Evolutionary conservation across 2,888 invertebrate genomes (phyloP), one percentile per base, ranked within the genome.

Genomic region (Zygothrica quintamaculata): DNA sequence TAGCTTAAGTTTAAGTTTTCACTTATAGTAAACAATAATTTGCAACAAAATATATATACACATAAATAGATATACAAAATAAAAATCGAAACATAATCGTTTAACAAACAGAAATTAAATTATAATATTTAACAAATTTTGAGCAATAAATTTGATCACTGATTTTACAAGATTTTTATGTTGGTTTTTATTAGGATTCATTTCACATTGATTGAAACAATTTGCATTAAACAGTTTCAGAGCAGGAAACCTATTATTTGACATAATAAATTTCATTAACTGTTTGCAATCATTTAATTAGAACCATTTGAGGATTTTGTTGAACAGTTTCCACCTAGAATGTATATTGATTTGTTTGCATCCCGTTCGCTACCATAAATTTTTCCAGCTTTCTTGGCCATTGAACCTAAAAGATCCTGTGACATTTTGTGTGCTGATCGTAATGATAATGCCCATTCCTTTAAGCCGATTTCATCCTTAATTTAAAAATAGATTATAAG

Each of bases 371-470:
- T 98, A 82, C 99, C 99, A 92, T 99, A 99, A 88, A 99, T 99
- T 93, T 98, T 99, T 79, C 98, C 98, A 31, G 98, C 99, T 92
- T 99, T 99, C 91, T 96, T 96, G 68, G 99, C 99, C 98, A 99
- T 99, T 47, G 96, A 97, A 52, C 98, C 97, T 62, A 99, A 93
- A 86, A 99, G 94, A 91, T 99, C 99, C 90, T 96, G 95, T 1
- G 98, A 98, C 89, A 96, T 94, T 92, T 98, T 98, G 93, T 99
- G 99, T 29, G 99, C 98, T 18, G 97, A 96, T 73, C 98, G 95
- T 84, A 99, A 93, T 48, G 99, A 98, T 65, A 96, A 93, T 74
- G 98, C 96, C 99, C 99, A 99, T 91, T 99, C 99, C 90, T 98
- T 99, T 79, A 99, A 94, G 65, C 99, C 97, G 89, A 99, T 99